Evolutionary conservation across 2,113 vertebrate species (phyloP).

Genomic region (Bos taurus): ARS-UCD2.0 NC_037331.1:66224501-66225000

Average conservation of each 20-base stretch:
- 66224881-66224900: background rate
- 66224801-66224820: background rate
- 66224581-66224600: background rate
- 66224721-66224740: background rate
- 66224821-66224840: background rate
- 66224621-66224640: background rate
- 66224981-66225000: background rate
- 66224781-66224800: background rate
- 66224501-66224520: background rate
- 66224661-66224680: background rate
- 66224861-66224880: background rate
- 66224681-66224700: background rate
- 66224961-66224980: background rate
- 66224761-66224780: background rate
- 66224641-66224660: background rate
- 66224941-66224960: background rate
- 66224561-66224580: background rate
- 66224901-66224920: background rate
- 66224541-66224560: background rate
- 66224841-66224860: background rate
- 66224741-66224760: background rate
- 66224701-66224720: background rate
- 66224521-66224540: background rate
- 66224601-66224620: background rate
- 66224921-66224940: background rate